Base-by-base conservation (phyloP, 2,888 invertebrate genomes). In the Ptycholaimellus sp. region DNA sequence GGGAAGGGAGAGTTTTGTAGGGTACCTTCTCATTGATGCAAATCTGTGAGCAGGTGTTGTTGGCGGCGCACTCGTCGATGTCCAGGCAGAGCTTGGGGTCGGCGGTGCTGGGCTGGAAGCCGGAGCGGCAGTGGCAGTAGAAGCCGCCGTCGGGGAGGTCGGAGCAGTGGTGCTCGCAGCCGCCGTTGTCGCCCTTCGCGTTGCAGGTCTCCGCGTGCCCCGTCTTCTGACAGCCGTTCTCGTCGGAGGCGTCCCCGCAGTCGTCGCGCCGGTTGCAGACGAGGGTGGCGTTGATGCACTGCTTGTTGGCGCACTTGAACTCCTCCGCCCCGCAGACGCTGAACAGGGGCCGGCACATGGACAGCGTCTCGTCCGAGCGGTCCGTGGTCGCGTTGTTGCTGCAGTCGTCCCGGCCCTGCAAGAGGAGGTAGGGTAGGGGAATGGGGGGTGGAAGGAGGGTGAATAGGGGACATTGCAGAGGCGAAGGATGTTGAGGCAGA, bases 111-210 rank as follows among this genome's bases (percentile, higher is more conserved):
- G 53, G 58, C 60, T 78, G 78, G 63, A 85, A 96, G 11, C 93
- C 93, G 37, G 73, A 72, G 54, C 82, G 79, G 56, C 93, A 93
- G 54, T 79, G 78, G 59, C 93, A 96, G 55, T 79, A 74, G 59
- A 73, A 96, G 29, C 52, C 51, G 14, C 82, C 73, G 1, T 82
- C 82, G 1, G 75, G 69, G 0, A 83, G 83, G 53, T 90, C 80
- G 0, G 85, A 70, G 57, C 93, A 96, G 53, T 76, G 77, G 56
- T 96, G 90, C 3, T 82, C 81, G 59, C 96, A 96, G 52, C 83
- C 83, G 57, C 87, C 78, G 40, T 77, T 70, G 56, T 82, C 80
- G 1, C 79, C 71, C 33, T 49, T 37, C 9, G 46, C 41, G 14
- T 47, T 46, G 40, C 54, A 54, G 14, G 48, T 48, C 22, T 49